A percentile compares a stretch with the other conserved stretches of the same genome.
phyloP scores from a whole-genome alignment of 2,797 vertebrate species.

The Rousettus madagascariensis region DNA sequence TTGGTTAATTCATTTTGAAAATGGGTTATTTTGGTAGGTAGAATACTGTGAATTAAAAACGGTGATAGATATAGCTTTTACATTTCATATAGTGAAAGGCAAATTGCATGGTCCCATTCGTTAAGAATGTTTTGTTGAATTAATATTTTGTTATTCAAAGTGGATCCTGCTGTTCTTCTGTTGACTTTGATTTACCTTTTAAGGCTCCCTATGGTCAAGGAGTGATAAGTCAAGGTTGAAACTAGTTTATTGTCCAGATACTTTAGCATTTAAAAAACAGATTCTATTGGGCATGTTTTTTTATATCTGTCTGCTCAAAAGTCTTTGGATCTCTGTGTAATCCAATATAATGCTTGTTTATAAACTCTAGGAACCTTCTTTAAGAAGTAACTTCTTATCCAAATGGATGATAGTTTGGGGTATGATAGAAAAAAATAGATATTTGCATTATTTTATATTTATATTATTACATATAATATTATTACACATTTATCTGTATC shows the following conservation, averaged over 20 bases:
- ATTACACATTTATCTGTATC: background rate
- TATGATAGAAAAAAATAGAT: slow-evolving; percentile 21
- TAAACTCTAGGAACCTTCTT: slow-evolving; percentile 33
- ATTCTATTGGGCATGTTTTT: background rate
- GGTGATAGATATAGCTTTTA: background rate
- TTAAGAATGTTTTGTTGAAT: slow-evolving; percentile 40
- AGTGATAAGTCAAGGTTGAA: slow-evolving; percentile 38
- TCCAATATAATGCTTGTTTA: background rate
- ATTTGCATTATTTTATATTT: slow-evolving; percentile 19
- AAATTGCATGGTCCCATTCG: background rate
- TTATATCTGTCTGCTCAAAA: slow-evolving; percentile 12
- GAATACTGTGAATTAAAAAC: background rate
- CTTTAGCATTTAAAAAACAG: slow-evolving; percentile 41
- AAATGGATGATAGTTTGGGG: background rate
- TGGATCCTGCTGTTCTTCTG: background rate
- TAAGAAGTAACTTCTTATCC: slow-evolving; percentile 32
- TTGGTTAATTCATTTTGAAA: slow-evolving; percentile 53
- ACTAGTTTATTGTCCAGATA: slow-evolving; percentile 30
- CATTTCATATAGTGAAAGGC: slow-evolving; percentile 16
- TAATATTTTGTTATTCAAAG: background rate
- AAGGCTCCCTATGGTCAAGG: background rate
- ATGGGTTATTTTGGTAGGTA: slow-evolving; percentile 11
- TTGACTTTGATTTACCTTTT: background rate
- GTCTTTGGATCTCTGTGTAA: slow-evolving; percentile 15
- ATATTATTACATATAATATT: background rate